Evolutionary conservation across 2,888 invertebrate genomes (phyloP).

Genomic region (Deroplatys truncata): DNA sequence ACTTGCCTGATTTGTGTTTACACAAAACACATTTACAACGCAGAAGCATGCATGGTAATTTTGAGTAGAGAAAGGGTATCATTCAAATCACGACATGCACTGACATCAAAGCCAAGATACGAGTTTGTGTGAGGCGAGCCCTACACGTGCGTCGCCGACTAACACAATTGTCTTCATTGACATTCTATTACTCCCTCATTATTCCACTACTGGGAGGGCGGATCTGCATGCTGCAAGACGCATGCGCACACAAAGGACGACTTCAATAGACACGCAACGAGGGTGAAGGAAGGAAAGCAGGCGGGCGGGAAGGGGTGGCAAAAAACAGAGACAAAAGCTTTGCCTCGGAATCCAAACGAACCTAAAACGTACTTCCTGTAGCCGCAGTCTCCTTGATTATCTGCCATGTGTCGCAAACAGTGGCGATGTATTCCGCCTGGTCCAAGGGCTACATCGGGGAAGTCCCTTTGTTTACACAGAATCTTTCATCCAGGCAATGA

Average conservation of each 20-base stretch:
- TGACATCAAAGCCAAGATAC: neutral
- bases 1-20: too few species aligned
- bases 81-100: conserved; percentile 17
- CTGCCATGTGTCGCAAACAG: too few species aligned
- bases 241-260: neutral
- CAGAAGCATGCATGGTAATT: neutral
- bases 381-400: neutral
- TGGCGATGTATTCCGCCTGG: too few species aligned
- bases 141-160: neutral
- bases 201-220: conserved; percentile 10
- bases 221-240: neutral
- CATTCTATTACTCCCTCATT: conserved; percentile 26
- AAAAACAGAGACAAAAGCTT: neutral
- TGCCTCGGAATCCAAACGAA: neutral
- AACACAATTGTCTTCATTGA: conserved; percentile 26
- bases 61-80: neutral
- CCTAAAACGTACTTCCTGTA: neutral
- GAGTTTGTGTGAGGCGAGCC: neutral
- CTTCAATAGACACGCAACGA: conserved; percentile 4
- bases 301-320: too few species aligned
- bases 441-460: too few species aligned
- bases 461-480: too few species aligned
- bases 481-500: too few species aligned
- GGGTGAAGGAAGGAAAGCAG: neutral
- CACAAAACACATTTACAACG: neutral